Evolutionary conservation across 2,888 invertebrate species (phyloP).

Genomic region (Coecobrya sp.): DNA sequence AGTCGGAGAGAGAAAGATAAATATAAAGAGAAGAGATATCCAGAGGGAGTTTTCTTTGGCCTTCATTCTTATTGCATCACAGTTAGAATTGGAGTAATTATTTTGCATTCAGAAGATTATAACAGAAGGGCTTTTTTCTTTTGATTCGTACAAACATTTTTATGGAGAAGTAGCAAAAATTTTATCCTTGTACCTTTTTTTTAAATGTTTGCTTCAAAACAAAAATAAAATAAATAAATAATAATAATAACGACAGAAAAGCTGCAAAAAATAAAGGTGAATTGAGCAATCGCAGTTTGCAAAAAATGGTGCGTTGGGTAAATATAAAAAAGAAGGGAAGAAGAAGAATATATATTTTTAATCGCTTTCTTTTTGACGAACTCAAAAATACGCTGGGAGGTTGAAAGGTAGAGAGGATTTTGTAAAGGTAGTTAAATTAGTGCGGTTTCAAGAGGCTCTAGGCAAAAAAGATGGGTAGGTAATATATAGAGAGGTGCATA

Average conservation of each 20-base stretch:
- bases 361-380: background rate
- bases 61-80: constrained; percentile 27
- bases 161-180: constrained; percentile 57
- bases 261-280: constrained; percentile 49
- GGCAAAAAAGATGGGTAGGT: background rate
- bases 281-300: constrained; percentile 39
- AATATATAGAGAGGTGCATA: background rate
- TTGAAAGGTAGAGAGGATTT: background rate
- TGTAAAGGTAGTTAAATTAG: background rate
- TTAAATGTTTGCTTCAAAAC: constrained; percentile 6
- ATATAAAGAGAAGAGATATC: constrained; percentile 70
- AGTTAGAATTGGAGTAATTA: constrained; percentile 1
- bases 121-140: background rate
- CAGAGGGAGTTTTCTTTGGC: constrained; percentile 66
- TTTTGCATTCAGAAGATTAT: constrained; percentile 9
- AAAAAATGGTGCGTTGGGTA: background rate
- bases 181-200: background rate
- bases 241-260: background rate
- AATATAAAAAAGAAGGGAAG: background rate
- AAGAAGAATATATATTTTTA: background rate
- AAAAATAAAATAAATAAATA: constrained; percentile 6
- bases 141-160: constrained; percentile 74
- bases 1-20: constrained; percentile 16
- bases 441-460: background rate
- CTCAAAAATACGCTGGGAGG: background rate